phyloP scores from a whole-genome alignment of 1,140 invertebrate genomes.

The Mizuhopecten yessoensis region DNA sequence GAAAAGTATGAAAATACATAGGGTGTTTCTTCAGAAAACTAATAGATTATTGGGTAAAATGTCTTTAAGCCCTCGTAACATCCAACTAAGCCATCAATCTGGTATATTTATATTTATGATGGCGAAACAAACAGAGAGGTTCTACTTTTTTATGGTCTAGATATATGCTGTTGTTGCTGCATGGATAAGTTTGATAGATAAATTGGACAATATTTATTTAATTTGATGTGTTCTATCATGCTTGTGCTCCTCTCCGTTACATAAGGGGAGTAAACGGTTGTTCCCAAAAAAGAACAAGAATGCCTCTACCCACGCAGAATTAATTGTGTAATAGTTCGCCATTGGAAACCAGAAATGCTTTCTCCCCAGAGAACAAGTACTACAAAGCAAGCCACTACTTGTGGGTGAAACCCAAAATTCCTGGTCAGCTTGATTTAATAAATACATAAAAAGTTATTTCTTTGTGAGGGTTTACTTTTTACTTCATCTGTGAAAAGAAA shows the following conservation, averaged over 20 bases:
- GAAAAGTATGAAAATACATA: too few relatives aligned
- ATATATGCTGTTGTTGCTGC: background rate
- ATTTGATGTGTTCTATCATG: background rate
- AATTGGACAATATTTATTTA: constrained; percentile 4
- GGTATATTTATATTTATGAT: too few relatives aligned
- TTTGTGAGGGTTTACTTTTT: background rate
- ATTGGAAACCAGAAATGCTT: constrained; percentile 14
- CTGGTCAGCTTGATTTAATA: background rate
- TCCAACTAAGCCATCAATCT: too few relatives aligned
- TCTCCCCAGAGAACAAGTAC: background rate
- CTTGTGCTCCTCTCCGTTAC: constrained; percentile 12
- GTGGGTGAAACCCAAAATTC: background rate
- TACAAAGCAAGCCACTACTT: background rate
- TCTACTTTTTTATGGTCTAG: too few relatives aligned
- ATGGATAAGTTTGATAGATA: background rate
- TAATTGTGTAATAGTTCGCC: background rate
- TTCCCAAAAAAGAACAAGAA: background rate
- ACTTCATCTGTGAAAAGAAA: background rate
- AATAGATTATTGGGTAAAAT: too few relatives aligned
- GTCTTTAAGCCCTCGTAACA: too few relatives aligned
- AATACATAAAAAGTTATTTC: background rate
- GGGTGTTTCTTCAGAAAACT: too few relatives aligned
- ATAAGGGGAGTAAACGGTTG: background rate
- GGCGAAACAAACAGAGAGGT: too few relatives aligned
- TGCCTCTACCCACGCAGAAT: constrained; percentile 4